These are phyloP conservation scores for Rutpela maculata DNA, from an alignment of 2,888 invertebrate genomes.

Conservation along the genomic window DNA sequence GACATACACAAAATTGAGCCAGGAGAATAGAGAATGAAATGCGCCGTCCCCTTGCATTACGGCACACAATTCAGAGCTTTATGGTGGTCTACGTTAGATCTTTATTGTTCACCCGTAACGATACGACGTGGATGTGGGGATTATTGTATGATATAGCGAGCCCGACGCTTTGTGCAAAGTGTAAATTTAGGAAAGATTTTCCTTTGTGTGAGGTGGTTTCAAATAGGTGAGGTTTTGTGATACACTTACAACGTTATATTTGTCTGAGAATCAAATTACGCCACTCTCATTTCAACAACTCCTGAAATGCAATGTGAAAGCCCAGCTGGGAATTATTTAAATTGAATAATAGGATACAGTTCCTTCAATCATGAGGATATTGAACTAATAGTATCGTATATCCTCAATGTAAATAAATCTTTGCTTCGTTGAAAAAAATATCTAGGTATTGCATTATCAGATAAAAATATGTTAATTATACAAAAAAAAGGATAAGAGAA, in stretches of 20 bases:
- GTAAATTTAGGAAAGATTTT: constrained; percentile 65
- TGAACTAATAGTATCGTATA: not conserved
- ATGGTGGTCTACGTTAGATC: constrained; percentile 57
- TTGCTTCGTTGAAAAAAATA: too few relatives aligned
- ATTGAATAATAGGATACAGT: constrained; percentile 53
- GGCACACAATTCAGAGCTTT: constrained; percentile 59
- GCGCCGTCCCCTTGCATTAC: constrained; percentile 63
- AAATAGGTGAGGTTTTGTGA: constrained; percentile 67
- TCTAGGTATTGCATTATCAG: too few relatives aligned
- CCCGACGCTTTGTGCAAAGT: constrained; percentile 59
- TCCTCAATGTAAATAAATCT: not conserved
- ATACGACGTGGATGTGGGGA: constrained; percentile 58
- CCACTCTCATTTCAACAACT: constrained; percentile 49
- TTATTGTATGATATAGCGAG: constrained; percentile 64
- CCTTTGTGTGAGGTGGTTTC: constrained; percentile 61
- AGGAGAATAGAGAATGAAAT: constrained; percentile 69
- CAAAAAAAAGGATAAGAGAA: too few relatives aligned
- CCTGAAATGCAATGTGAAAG: constrained; percentile 38
- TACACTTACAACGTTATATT: constrained; percentile 60
- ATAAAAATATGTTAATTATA: too few relatives aligned
- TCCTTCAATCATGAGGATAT: not conserved
- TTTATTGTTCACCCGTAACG: constrained; percentile 58
- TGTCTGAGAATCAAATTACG: constrained; percentile 58
- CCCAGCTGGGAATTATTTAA: constrained; percentile 54
- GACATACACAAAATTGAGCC: constrained; percentile 72